Evolutionary conservation across 2,113 vertebrate genomes (phyloP).

Genomic region (Oenanthe oenanthe): DNA sequence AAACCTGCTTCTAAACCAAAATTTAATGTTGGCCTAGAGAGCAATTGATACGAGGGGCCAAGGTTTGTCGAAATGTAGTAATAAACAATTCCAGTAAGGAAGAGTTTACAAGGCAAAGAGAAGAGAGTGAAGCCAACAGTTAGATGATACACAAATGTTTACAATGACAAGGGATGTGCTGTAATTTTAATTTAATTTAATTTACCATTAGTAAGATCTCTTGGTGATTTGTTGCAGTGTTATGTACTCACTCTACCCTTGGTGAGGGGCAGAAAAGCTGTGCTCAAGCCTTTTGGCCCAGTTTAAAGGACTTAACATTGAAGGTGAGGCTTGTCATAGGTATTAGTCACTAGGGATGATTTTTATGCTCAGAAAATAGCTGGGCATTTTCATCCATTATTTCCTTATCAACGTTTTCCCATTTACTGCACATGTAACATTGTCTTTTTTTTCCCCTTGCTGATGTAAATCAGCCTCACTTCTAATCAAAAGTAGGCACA

Average conservation of each 20-base stretch:
- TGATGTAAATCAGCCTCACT: not conserved
- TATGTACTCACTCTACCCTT: not conserved
- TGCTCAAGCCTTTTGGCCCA: not conserved
- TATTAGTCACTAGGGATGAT: not conserved
- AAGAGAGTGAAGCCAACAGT: not conserved
- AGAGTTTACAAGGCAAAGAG: not conserved
- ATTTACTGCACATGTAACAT: not conserved
- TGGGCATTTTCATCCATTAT: not conserved
- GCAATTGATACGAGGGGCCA: not conserved
- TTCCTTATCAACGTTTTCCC: not conserved
- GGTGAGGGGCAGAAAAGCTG: not conserved
- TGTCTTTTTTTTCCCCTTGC: fast-evolving
- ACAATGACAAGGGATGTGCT: not conserved
- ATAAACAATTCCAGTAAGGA: not conserved
- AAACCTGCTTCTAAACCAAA: not conserved
- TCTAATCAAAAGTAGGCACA: not conserved
- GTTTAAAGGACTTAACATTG: not conserved
- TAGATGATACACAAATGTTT: not conserved
- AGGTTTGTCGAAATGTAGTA: not conserved
- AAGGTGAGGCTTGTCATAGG: not conserved
- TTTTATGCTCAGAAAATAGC: not conserved
- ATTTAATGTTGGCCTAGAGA: not conserved
- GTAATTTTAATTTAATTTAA: not conserved
- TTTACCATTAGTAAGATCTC: not conserved
- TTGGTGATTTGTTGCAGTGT: not conserved